Evolutionary conservation across 1,140 invertebrate genomes (phyloP), one percentile per base, ranked within the genome.

Genomic region (Belonocnema kinseyi): DNA sequence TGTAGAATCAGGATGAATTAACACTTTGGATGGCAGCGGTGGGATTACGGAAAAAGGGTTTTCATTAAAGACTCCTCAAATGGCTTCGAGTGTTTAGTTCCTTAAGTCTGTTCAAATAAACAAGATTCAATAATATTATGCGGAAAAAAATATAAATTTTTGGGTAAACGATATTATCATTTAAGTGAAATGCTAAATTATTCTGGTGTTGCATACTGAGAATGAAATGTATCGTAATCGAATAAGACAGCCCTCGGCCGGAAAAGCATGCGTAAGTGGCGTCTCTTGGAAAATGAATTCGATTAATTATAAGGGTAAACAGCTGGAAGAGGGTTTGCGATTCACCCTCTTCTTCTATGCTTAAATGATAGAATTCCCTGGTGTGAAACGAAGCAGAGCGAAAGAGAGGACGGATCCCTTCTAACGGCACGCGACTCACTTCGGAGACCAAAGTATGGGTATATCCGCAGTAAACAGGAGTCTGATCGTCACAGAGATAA

Each of bases 241-340:
- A 46, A 79, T 51, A 46, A 51, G 8, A 50, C 50, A 58, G 66
- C 17, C 50, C 50, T 58, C 66, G 75, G 71, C 19, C 61, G 58
- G 51, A 73, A 51, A 73, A 33, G 53, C 17, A 33, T 26, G 46
- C 50, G 13, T 46, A 16, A 46, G 33, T 50, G 73, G 77, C 77
- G 75, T 83, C 75, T 80, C 75, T 76, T 78, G 79, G 66, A 73
- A 79, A 83, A 83, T 81, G 80, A 74, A 66, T 54, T 77, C 77
- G 79, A 83, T 83, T 83, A 83, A 83, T 83, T 83, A 74, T 76
- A 71, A 72, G 77, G 79, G 73, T 40, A 53, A 73, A 66, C 77
- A 78, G 77, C 77, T 78, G 77, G 46, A 52, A 53, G 50, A 71
- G 72, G 75, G 77, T 74, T 76, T 76, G 75, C 46, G 66, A 77